Evolutionary conservation across 2,888 invertebrate genomes (phyloP).

Genomic region (Polydrusus cervinus): DNA sequence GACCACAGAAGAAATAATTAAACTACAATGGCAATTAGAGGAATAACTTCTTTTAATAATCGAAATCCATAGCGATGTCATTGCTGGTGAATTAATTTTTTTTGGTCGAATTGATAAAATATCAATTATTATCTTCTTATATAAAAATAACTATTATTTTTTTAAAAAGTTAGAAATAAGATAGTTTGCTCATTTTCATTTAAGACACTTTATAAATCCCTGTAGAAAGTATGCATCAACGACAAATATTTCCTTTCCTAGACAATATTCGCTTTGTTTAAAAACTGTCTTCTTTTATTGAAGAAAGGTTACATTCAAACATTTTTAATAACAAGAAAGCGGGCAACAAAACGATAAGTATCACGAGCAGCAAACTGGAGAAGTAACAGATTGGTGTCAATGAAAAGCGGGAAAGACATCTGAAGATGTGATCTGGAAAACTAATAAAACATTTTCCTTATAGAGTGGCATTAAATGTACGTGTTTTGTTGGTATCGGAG

Average conservation of each 20-base stretch:
- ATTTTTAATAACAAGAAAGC: constrained; percentile 36
- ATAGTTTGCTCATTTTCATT: too few species aligned
- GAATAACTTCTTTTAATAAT: too few species aligned
- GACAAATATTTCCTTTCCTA: constrained; percentile 17
- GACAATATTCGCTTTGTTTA: constrained; percentile 16
- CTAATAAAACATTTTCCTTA: constrained; percentile 39
- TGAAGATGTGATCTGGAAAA: constrained; percentile 30
- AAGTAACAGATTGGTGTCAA: constrained; percentile 45
- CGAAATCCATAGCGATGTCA: too few species aligned
- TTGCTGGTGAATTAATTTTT: too few species aligned
- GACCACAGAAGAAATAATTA: too few species aligned
- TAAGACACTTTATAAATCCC: too few species aligned
- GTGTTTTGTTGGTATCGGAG: background rate
- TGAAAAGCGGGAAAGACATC: constrained; percentile 31
- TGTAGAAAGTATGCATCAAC: background rate
- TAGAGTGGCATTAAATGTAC: constrained; percentile 14
- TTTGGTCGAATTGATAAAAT: too few species aligned
- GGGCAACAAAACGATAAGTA: constrained; percentile 33
- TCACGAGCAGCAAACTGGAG: constrained; percentile 28
- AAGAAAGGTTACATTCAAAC: constrained; percentile 39
- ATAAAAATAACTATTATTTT: too few species aligned
- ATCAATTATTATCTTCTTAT: too few species aligned
- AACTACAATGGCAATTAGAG: too few species aligned
- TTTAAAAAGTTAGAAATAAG: too few species aligned
- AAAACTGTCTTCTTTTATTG: constrained; percentile 23